Evolutionary conservation across 1,140 invertebrate species (phyloP).

Genomic region (Aplysia californica): DNA sequence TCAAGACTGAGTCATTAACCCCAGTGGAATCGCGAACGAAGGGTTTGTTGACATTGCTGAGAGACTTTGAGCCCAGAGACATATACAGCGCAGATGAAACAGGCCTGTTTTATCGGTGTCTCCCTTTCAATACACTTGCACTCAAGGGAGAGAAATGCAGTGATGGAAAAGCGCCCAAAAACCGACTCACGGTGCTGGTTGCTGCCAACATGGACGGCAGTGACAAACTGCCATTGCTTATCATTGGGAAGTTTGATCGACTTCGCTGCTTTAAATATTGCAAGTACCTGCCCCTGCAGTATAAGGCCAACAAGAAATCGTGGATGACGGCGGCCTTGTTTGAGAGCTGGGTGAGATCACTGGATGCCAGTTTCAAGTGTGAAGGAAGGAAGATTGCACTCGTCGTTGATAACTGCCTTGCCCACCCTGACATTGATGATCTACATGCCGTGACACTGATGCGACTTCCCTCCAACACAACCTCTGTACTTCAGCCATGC

Average conservation of each 20-base stretch:
- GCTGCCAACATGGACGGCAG: constrained; percentile 65
- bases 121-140: constrained; percentile 31
- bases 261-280: constrained; percentile 68
- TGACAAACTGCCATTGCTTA: constrained; percentile 62
- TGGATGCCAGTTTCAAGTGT: not conserved
- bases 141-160: constrained; percentile 23
- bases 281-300: constrained; percentile 37
- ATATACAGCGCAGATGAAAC: constrained; percentile 42
- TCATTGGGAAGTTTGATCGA: constrained; percentile 69
- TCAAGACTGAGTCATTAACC: not conserved
- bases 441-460: not conserved
- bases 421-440: constrained; percentile 1
- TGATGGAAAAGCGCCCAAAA: constrained; percentile 65
- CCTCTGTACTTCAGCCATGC: not conserved
- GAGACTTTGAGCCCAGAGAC: not conserved
- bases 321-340: constrained; percentile 17
- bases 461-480: not conserved
- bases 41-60: not conserved
- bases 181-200: constrained; percentile 67
- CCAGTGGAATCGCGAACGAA: no score
- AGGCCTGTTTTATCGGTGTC: constrained; percentile 29
- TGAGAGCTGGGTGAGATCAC: not conserved
- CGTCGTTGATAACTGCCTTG: constrained; percentile 13
- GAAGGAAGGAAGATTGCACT: not conserved
- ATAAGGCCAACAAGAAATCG: constrained; percentile 21